phyloP scores from a whole-genome alignment of 2,797 vertebrate genomes.

The Numenius phaeopus region DNA sequence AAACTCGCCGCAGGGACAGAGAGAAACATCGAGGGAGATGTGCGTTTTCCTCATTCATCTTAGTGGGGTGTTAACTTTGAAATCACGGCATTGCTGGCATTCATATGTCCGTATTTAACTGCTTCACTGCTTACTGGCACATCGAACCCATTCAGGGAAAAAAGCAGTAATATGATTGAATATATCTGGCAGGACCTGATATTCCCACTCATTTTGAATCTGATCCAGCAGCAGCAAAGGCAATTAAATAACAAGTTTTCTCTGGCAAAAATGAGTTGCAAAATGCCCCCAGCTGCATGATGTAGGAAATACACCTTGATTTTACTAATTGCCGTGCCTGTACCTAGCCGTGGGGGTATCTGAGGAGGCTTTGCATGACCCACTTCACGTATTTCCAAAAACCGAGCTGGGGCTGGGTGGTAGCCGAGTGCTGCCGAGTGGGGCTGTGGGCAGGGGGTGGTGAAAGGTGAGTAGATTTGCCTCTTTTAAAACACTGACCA shows the following conservation, averaged over 20 bases:
- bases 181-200: conserved; percentile 58
- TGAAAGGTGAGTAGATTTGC: background rate
- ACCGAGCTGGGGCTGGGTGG: rapidly evolving
- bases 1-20: background rate
- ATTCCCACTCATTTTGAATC: conserved; percentile 58
- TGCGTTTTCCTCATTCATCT: background rate
- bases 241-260: conserved; percentile 59
- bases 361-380: rapidly evolving
- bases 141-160: background rate
- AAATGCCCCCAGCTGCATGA: conserved; percentile 67
- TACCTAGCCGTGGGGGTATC: background rate
- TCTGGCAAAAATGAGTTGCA: conserved; percentile 5
- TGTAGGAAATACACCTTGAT: conserved; percentile 68
- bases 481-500: background rate
- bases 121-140: conserved; percentile 50
- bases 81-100: background rate
- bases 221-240: conserved; percentile 39
- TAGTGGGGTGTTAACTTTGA: background rate
- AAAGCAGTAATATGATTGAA: conserved; percentile 34
- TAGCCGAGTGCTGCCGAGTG: rapidly evolving
- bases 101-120: background rate
- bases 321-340: conserved; percentile 35
- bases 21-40: background rate
- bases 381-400: background rate
- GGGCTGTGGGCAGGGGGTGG: background rate